These are phyloP conservation scores for Catostylus mosaicus DNA, from an alignment of 30 jellyfish, hydroid and myxozoan species.

Conservation along the genomic window DNA sequence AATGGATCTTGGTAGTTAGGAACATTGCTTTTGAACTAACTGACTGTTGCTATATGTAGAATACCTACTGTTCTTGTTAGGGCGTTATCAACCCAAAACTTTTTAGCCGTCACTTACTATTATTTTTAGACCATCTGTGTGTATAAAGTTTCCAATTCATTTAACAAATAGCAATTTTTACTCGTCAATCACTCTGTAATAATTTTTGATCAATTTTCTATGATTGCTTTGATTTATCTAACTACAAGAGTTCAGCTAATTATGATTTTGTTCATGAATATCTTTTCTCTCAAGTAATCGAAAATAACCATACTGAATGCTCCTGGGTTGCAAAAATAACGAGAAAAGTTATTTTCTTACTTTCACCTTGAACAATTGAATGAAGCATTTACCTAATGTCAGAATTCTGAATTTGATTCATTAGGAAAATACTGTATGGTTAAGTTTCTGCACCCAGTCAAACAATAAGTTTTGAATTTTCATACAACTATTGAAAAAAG, in stretches of 20 bases:
- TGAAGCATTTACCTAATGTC: too few species aligned
- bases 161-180: constrained; percentile 24
- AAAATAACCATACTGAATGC: too few species aligned
- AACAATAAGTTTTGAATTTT: too few species aligned
- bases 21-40: constrained; percentile 9
- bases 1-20: constrained; percentile 53
- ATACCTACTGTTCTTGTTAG: constrained; percentile 19
- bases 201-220: constrained; percentile 45
- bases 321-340: too few species aligned
- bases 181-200: constrained; percentile 54
- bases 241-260: constrained; percentile 10
- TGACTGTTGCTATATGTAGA: constrained; percentile 24
- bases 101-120: constrained; percentile 4
- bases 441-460: too few species aligned
- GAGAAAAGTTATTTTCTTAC: too few species aligned
- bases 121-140: constrained; percentile 43
- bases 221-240: constrained; percentile 49
- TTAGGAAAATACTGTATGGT: too few species aligned
- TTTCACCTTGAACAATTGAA: too few species aligned
- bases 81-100: not conserved
- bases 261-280: too few species aligned
- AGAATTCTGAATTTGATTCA: too few species aligned
- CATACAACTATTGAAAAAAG: too few species aligned
- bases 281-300: too few species aligned
- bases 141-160: constrained; percentile 55